Conservation (phyloP, 1,140 invertebrate species). For the Antheraea pernyi region DNA sequence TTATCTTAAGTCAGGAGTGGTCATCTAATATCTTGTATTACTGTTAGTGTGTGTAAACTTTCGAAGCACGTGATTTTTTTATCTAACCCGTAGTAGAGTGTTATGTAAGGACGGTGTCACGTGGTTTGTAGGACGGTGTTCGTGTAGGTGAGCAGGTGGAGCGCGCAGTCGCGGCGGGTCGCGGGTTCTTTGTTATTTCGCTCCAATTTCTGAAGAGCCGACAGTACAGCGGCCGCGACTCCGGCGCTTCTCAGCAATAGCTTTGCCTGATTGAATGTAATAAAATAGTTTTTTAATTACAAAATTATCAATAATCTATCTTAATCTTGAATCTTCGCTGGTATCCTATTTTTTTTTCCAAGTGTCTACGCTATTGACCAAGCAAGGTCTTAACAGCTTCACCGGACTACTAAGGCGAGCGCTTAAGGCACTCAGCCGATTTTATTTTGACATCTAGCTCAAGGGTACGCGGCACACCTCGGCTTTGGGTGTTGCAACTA, state of each 20-base stretch:
- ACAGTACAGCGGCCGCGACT: conserved; percentile 47
- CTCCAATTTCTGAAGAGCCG: conserved; percentile 42
- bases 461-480: too few relatives aligned
- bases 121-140: conserved; percentile 53
- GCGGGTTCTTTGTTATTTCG: neutral
- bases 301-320: too few relatives aligned
- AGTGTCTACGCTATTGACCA: too few relatives aligned
- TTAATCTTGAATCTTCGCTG: too few relatives aligned
- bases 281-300: too few relatives aligned
- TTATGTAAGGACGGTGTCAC: conserved; percentile 29
- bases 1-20: neutral
- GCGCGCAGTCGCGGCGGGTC: conserved; percentile 35
- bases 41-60: neutral
- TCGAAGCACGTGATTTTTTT: neutral
- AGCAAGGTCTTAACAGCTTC: too few relatives aligned
- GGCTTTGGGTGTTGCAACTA: too few relatives aligned
- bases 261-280: conserved; percentile 49
- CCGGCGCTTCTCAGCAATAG: conserved; percentile 55
- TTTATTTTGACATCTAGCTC: too few relatives aligned
- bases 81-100: neutral
- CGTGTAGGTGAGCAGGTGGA: conserved; percentile 60
- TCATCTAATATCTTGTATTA: neutral
- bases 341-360: too few relatives aligned
- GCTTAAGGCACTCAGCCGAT: too few relatives aligned
- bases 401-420: too few relatives aligned